Conservation (phyloP, 2,113 vertebrate species). For the Phycodurus eques region DNA sequence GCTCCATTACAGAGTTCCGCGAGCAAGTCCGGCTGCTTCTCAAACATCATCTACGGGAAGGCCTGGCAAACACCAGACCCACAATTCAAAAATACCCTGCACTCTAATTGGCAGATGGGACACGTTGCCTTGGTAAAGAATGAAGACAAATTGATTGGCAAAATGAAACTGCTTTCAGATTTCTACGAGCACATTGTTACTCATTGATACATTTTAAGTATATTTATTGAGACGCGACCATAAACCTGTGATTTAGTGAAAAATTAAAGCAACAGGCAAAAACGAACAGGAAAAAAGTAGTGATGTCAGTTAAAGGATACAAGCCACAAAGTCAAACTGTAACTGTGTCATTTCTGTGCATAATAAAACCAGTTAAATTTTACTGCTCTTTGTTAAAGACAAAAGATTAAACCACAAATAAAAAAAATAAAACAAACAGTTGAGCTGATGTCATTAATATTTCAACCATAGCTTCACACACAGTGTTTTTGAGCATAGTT, state of each 20-base stretch:
- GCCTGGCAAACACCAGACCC: slow-evolving; percentile 54
- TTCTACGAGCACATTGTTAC: slow-evolving; percentile 42
- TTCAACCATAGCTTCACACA: background rate
- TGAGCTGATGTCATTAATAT: background rate
- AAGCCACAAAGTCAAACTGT: slow-evolving; percentile 1
- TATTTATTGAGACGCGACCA: slow-evolving; percentile 58
- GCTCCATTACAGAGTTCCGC: slow-evolving; percentile 78
- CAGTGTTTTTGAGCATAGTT: background rate
- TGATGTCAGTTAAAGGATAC: slow-evolving; percentile 26
- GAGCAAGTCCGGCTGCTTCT: slow-evolving; percentile 56
- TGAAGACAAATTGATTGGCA: slow-evolving; percentile 54
- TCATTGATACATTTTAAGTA: slow-evolving; percentile 50
- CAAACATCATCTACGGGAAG: slow-evolving; percentile 72
- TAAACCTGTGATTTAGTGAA: slow-evolving; percentile 44
- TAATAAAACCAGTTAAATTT: background rate
- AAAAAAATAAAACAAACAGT: no score
- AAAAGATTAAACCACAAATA: background rate
- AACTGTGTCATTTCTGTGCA: background rate
- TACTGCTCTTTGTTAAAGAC: background rate
- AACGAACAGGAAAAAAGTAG: slow-evolving; percentile 21
- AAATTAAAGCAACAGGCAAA: slow-evolving; percentile 36
- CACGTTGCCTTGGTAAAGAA: slow-evolving; percentile 52
- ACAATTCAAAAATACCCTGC: slow-evolving; percentile 69
- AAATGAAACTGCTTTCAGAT: slow-evolving; percentile 42
- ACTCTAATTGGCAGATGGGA: slow-evolving; percentile 63